Base-by-base conservation (phyloP, 2,888 invertebrate genomes). In the Calliscelio sp. region DNA sequence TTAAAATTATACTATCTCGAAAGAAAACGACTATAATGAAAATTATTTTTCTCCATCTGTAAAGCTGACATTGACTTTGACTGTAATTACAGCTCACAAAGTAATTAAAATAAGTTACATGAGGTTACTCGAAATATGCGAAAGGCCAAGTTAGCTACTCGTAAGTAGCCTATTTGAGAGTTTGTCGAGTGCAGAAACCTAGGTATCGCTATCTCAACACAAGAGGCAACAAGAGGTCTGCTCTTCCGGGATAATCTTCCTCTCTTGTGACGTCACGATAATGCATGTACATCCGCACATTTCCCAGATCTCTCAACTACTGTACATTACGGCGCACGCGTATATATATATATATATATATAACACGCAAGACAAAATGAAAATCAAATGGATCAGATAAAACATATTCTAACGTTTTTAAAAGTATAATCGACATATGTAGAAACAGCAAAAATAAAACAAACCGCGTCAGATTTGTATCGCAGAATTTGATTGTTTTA, bases 211-310 rank as follows among this genome's bases (percentile, higher is more conserved):
- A 78, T 83, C 61, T 55, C 38, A 74, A 61, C 83, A 77, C 75
- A 84, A 80, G 77, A 84, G 84, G 46, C 71, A 77, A 84, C 71
- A 79, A 84, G 84, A 84, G 80, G 71, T 71, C 71, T 71, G 66
- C 80, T 75, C 80, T 84, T 84, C 79, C 75, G 79, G 84, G 46
- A 61, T 84, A 84, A 79, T 84, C 79, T 83, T 83, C 74, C 75
- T 70, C 80, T 80, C n/a, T n/a, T 75, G 79, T 84, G 73, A 84
- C 80, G 84, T 84, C 84, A 80, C 77, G 66, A 65, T 77, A 84
- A 80, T 84, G 73, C 73, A 65, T 73, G 61, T 49, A 80, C 81
- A 81, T 81, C 81, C 77, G 65, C 57, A 38, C 59, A 53, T 73
- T 84, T 73, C 66, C 63, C 71, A 70, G 57, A 66, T 68, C 70